Evolutionary conservation across 2,888 invertebrate species (phyloP).

Genomic region (Oeneis ivallda): DNA sequence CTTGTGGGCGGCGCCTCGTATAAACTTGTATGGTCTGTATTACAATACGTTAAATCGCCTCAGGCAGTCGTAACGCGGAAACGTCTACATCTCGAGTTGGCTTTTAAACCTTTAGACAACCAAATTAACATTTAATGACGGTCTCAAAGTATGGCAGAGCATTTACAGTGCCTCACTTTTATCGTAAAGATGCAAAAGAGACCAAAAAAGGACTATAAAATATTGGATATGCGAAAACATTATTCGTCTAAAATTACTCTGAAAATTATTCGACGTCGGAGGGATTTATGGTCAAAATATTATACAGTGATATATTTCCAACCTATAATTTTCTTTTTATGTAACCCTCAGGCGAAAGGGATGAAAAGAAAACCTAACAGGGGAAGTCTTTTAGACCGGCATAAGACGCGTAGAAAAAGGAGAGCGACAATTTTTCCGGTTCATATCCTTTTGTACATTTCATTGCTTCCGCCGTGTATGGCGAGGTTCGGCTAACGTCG

Average conservation of each 20-base stretch:
- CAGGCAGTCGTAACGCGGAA: slow-evolving; percentile 57
- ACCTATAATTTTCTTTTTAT: slow-evolving; percentile 30
- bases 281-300: background rate
- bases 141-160: slow-evolving; percentile 51
- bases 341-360: slow-evolving; percentile 42
- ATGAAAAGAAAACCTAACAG: slow-evolving; percentile 67
- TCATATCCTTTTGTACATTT: slow-evolving; percentile 80
- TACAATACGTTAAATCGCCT: slow-evolving; percentile 72
- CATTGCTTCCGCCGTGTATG: slow-evolving; percentile 79
- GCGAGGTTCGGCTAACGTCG: slow-evolving; percentile 58
- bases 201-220: background rate
- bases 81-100: slow-evolving; percentile 54
- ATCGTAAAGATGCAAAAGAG: background rate
- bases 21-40: slow-evolving; percentile 51
- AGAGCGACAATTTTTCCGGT: slow-evolving; percentile 79
- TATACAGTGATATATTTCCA: background rate
- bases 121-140: slow-evolving; percentile 66
- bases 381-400: slow-evolving; percentile 61
- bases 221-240: background rate
- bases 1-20: slow-evolving; percentile 52
- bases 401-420: slow-evolving; percentile 73
- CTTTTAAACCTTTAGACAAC: slow-evolving; percentile 53
- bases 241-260: background rate
- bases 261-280: background rate
- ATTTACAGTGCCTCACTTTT: slow-evolving; percentile 39